Conservation (phyloP, 2,797 vertebrate species). For the Scomberomorus guttatus region DNA sequence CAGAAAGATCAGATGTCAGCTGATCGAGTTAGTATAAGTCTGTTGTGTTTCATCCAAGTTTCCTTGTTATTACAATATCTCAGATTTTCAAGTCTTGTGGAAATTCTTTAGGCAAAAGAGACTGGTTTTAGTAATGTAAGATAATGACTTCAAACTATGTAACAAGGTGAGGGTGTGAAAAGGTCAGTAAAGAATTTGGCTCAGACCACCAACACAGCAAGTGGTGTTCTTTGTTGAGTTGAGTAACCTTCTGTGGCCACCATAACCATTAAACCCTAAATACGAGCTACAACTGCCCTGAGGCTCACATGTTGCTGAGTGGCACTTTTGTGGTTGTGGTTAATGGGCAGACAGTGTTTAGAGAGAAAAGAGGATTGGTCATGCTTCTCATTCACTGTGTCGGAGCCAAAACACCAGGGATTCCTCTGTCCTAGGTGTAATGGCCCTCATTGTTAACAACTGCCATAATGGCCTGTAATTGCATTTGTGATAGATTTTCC, state of each 20-base stretch:
- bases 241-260: constrained; percentile 61
- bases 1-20: constrained; percentile 36
- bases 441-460: constrained; percentile 50
- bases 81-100: constrained; percentile 1
- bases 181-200: constrained; percentile 37
- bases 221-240: constrained; percentile 55
- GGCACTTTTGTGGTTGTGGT: constrained; percentile 74
- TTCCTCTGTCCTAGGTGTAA: constrained; percentile 48
- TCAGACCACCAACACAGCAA: constrained; percentile 59
- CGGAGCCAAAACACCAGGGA: constrained; percentile 56
- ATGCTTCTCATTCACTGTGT: constrained; percentile 46
- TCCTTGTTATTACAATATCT: constrained; percentile 25
- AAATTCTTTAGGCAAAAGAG: constrained; percentile 1
- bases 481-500: constrained; percentile 24
- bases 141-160: constrained; percentile 25
- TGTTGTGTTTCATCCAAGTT: constrained; percentile 23
- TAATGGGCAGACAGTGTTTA: constrained; percentile 52
- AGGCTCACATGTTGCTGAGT: constrained; percentile 72
- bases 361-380: constrained; percentile 44
- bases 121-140: background rate
- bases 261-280: constrained; percentile 58
- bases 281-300: constrained; percentile 60
- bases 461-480: constrained; percentile 27
- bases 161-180: constrained; percentile 43
- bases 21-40: constrained; percentile 18